Evolutionary conservation across 2,888 invertebrate genomes (phyloP), one percentile per base, ranked within the genome.

Genomic region (Tipula vernalis): DNA sequence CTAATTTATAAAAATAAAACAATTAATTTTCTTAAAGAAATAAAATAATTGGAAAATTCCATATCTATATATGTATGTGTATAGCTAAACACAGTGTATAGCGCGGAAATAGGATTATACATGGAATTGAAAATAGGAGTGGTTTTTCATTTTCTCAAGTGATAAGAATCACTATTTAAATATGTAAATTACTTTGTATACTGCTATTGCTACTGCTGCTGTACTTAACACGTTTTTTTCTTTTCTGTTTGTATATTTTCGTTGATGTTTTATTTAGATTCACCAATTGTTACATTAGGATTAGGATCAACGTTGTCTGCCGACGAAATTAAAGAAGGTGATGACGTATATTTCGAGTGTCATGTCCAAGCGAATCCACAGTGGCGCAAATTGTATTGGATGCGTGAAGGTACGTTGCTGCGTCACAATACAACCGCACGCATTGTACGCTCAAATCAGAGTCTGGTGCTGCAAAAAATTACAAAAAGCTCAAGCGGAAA

Each of bases 261-360:
- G 28, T 28, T 28, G 28, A 28, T 28, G 2, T 28, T 6, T 57
- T 57, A 57, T 57, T 36, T 93, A 97, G 97, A 97, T 93, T 95
- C 97, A 13, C 97, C 97, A 86, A 95, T 96, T 90, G 96, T 97
- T 88, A 94, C 95, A 87, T 92, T 97, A 89, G 93, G 95, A 88
- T 93, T 97, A 88, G 97, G 97, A 90, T 96, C 96, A 90, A 97
- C 97, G 87, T 93, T 97, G 89, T 95, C 95, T 89, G 95, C 96
- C 87, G 95, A 96, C 88, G 97, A 97, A 92, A 97, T 97, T 92
- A 97, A 97, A 92, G 97, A 97, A 92, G 97, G 97, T 86, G 97
- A 97, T 90, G 97, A 97, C 92, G 97, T 97, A 87, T 97, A 97
- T 93, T 97, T 97, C 92, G 97, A 97, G 93, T 97, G 97, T 92